Evolutionary conservation across 2,113 vertebrate species (phyloP).

Genomic region (Rhinogobius similis): DNA sequence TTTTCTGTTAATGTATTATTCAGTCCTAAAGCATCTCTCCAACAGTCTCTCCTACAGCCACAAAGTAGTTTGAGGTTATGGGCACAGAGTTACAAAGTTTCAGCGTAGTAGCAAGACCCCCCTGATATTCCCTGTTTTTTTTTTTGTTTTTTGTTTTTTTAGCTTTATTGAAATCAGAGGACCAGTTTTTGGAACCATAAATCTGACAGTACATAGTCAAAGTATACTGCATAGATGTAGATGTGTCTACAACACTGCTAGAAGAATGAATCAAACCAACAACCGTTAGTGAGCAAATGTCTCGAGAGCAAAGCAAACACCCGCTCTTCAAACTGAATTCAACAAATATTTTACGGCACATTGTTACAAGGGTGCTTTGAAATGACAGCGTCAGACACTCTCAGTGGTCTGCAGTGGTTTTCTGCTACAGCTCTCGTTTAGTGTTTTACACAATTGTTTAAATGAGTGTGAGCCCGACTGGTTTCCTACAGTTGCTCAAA

Average conservation of each 20-base stretch:
- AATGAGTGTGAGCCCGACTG: slow-evolving; percentile 52
- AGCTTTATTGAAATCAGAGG: background rate
- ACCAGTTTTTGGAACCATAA: too few species aligned
- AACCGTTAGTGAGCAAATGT: background rate
- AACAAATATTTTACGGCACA: background rate
- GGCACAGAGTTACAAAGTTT: background rate
- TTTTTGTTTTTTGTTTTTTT: too few species aligned
- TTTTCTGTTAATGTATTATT: too few species aligned
- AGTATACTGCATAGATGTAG: background rate
- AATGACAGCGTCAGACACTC: slow-evolving; percentile 39
- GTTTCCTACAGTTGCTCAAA: slow-evolving; percentile 57
- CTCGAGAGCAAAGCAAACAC: background rate
- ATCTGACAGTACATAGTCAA: background rate
- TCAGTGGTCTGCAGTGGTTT: slow-evolving; percentile 48
- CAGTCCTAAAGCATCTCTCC: background rate
- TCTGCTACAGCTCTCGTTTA: slow-evolving; percentile 54
- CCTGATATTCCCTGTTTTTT: too few species aligned
- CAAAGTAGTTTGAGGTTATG: background rate
- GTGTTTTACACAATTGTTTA: slow-evolving; percentile 70
- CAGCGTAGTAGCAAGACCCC: too few species aligned
- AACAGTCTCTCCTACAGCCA: background rate
- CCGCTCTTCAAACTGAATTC: background rate
- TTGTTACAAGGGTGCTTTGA: slow-evolving; percentile 3
- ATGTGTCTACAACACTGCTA: slow-evolving; percentile 24
- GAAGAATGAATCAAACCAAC: background rate